A percentile compares a stretch with the other conserved stretches of the same genome.
Conservation (phyloP, 2,888 invertebrate genomes). For the Xylota sylvarum region DNA sequence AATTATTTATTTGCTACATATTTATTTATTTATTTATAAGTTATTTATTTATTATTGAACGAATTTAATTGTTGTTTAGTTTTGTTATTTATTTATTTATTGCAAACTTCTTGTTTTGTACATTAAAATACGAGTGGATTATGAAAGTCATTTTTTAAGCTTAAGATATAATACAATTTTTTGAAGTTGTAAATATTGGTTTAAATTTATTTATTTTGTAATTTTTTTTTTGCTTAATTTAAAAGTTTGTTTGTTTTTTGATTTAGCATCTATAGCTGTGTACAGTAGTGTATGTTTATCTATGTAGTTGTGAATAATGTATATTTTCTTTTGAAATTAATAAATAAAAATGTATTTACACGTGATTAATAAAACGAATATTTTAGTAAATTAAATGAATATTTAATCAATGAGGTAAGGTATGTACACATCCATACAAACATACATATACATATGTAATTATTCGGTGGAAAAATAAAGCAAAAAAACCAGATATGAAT, state of each 20-base stretch:
- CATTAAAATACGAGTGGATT: constrained; percentile 80
- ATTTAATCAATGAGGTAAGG: too few relatives aligned
- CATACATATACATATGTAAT: too few relatives aligned
- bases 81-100: constrained; percentile 61
- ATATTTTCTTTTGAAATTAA: not conserved
- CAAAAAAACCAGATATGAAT: too few relatives aligned
- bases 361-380: not conserved
- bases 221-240: not conserved
- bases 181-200: constrained; percentile 58
- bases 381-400: not conserved
- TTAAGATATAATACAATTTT: constrained; percentile 33
- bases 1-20: constrained; percentile 65
- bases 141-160: constrained; percentile 82
- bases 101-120: constrained; percentile 68
- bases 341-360: constrained; percentile 6
- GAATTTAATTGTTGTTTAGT: constrained; percentile 73
- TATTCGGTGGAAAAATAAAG: too few relatives aligned
- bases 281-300: constrained; percentile 45
- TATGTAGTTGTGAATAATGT: constrained; percentile 56
- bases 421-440: too few relatives aligned
- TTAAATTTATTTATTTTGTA: constrained; percentile 27
- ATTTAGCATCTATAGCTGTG: constrained; percentile 36
- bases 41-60: constrained; percentile 61
- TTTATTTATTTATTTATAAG: constrained; percentile 39
- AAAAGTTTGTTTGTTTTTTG: too few relatives aligned